These are phyloP conservation scores for Chelonus formosanus DNA, from an alignment of 2,888 invertebrate genomes.

Conservation along the genomic window DNA sequence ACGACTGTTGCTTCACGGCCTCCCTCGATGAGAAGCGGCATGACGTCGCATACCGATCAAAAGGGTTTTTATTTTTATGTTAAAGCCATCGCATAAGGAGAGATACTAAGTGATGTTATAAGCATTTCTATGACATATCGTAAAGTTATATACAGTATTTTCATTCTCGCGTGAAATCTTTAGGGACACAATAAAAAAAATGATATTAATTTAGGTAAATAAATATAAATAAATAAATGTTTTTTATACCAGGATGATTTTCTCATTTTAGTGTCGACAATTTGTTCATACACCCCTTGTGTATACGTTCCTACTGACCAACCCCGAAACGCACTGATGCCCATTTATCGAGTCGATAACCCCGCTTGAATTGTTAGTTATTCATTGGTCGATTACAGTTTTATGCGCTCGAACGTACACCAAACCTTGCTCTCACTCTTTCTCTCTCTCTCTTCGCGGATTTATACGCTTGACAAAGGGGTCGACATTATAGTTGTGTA, in stretches of 20 bases:
- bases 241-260: not conserved
- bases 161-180: not conserved
- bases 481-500: slow-evolving; percentile 37
- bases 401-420: slow-evolving; percentile 37
- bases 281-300: slow-evolving; percentile 30
- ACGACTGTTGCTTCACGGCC: slow-evolving; percentile 40
- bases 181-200: not conserved
- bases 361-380: slow-evolving; percentile 44
- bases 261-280: slow-evolving; percentile 32
- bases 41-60: slow-evolving; percentile 19
- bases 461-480: slow-evolving; percentile 42
- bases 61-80: slow-evolving; percentile 19
- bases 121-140: slow-evolving; percentile 4
- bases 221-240: too few relatives aligned
- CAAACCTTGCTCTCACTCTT: slow-evolving; percentile 14
- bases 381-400: slow-evolving; percentile 46
- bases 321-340: slow-evolving; percentile 40
- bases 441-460: slow-evolving; percentile 32
- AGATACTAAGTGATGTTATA: too few relatives aligned
- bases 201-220: not conserved
- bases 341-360: slow-evolving; percentile 44
- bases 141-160: not conserved
- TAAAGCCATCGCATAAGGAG: too few relatives aligned
- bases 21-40: slow-evolving; percentile 13
- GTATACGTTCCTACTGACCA: slow-evolving; percentile 16